phyloP scores from a whole-genome alignment of 2,888 invertebrate species.

The Nephrotoma appendiculata region DNA sequence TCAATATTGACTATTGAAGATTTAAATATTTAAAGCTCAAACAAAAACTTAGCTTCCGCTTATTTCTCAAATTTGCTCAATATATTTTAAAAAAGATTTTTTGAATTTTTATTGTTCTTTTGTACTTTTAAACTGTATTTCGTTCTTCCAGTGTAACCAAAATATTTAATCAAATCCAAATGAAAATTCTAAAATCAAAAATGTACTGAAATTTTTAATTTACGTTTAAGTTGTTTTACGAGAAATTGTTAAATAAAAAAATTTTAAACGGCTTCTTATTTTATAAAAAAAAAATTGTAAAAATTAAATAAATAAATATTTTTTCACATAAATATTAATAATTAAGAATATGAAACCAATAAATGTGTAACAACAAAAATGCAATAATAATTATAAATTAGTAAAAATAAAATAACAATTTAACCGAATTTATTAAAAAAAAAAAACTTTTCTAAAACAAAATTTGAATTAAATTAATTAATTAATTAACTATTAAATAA shows the following conservation, averaged over 20 bases:
- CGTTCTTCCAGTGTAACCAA: neutral
- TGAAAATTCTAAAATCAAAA: neutral
- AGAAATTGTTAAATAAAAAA: neutral
- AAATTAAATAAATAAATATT: neutral
- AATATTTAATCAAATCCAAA: neutral
- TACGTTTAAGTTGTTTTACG: neutral
- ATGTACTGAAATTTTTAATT: neutral
- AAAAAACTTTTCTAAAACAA: neutral
- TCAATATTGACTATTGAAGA: neutral
- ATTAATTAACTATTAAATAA: neutral
- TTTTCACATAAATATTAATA: neutral
- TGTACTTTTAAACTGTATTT: neutral
- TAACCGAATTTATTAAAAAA: neutral
- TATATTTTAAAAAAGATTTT: neutral
- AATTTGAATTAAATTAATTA: no score
- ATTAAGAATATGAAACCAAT: neutral
- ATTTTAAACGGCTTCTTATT: neutral
- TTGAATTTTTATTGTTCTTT: neutral
- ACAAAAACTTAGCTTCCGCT: neutral
- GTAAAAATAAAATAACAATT: neutral
- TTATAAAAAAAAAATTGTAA: neutral
- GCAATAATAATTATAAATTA: neutral
- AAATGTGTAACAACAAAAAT: neutral
- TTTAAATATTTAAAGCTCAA: neutral
- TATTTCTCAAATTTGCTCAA: neutral